phyloP scores from a whole-genome alignment of 2,113 vertebrate genomes.

The Lonchura striata region DNA sequence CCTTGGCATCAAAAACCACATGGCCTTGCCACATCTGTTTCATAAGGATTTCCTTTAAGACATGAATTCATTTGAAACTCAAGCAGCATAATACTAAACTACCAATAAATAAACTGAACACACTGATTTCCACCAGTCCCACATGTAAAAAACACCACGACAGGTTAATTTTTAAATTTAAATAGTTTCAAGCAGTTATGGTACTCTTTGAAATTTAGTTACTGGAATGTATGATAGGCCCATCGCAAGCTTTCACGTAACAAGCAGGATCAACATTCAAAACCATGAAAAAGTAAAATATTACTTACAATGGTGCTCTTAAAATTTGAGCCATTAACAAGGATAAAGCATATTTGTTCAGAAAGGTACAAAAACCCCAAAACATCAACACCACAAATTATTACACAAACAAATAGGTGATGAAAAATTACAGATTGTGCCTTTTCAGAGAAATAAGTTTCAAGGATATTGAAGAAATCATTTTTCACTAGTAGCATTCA shows the following conservation, averaged over 20 bases:
- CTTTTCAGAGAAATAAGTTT: background rate
- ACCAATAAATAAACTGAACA: background rate
- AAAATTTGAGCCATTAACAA: background rate
- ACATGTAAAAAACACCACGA: background rate
- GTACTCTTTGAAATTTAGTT: background rate
- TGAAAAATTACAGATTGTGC: background rate
- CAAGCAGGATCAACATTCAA: background rate
- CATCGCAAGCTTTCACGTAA: background rate
- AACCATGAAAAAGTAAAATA: background rate
- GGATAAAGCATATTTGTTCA: background rate
- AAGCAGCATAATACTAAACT: background rate
- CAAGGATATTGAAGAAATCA: background rate
- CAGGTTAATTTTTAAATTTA: background rate
- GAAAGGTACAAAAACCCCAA: background rate
- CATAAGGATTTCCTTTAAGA: background rate
- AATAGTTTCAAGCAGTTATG: rapidly evolving
- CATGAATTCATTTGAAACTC: background rate
- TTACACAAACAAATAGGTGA: rapidly evolving
- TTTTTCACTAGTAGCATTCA: background rate
- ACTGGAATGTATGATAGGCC: background rate
- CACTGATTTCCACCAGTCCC: background rate
- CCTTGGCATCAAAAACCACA: rapidly evolving
- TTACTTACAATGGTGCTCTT: background rate
- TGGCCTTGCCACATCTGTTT: background rate
- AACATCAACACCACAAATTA: background rate